Conservation (phyloP, 2,888 invertebrate genomes). For the Sympetrum striolatum region DNA sequence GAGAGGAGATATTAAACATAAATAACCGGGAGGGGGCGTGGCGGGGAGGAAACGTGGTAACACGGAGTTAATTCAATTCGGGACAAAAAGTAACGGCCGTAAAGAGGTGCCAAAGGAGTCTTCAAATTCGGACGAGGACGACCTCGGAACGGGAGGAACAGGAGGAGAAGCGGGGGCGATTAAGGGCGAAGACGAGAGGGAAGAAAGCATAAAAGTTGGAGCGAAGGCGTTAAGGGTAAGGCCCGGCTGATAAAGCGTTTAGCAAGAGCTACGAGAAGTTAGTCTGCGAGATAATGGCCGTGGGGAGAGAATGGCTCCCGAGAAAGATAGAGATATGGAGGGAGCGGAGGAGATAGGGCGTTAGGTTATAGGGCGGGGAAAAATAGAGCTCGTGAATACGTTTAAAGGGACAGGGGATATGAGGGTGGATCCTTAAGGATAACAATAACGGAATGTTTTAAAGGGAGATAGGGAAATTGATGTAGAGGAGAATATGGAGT, state of each 20-base stretch:
- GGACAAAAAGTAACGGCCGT: neutral
- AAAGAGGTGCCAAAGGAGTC: neutral
- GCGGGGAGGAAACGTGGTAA: neutral
- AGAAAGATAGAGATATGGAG: neutral
- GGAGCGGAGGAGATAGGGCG: neutral
- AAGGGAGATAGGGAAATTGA: neutral
- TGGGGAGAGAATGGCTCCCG: neutral
- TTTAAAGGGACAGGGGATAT: neutral
- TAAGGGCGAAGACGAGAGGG: neutral
- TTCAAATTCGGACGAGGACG: neutral
- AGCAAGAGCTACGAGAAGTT: slow-evolving; percentile 34
- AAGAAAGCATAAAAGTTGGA: slow-evolving; percentile 5
- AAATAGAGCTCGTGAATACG: neutral
- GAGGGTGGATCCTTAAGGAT: neutral
- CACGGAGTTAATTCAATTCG: neutral
- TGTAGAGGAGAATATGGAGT: neutral
- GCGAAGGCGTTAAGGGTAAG: slow-evolving; percentile 4
- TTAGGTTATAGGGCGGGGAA: neutral
- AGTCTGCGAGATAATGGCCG: slow-evolving; percentile 4
- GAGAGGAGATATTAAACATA: slow-evolving; percentile 29
- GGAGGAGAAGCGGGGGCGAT: neutral
- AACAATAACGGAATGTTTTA: neutral
- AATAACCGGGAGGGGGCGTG: neutral
- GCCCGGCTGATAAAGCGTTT: slow-evolving; percentile 24
- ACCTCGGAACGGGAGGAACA: neutral